Conservation (phyloP, 2,888 invertebrate species). For the Andrena bucephala region DNA sequence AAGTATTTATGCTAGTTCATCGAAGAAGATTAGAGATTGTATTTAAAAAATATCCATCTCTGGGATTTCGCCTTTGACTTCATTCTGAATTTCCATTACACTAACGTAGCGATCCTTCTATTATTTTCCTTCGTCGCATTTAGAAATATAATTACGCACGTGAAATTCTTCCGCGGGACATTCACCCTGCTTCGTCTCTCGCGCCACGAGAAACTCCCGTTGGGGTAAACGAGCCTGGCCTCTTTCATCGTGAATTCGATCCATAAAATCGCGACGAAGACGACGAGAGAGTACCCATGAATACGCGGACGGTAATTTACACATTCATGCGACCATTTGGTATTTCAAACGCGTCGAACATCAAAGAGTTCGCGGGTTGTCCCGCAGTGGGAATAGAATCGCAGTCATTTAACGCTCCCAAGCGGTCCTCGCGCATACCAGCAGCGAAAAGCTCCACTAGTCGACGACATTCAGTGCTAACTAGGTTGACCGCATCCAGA, state of each 20-base stretch:
- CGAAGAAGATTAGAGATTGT: not conserved
- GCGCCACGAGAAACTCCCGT: not conserved
- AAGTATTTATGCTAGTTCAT: not conserved
- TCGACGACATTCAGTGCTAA: conserved; percentile 23
- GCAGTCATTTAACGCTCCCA: conserved; percentile 33
- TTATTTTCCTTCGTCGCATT: no score
- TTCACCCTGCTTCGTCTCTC: no score
- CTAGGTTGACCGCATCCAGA: conserved; percentile 51
- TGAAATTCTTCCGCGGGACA: no score
- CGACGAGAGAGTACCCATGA: conserved; percentile 8
- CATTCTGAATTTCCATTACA: no score
- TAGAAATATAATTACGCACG: no score
- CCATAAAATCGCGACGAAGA: conserved; percentile 8
- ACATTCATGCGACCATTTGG: conserved; percentile 31
- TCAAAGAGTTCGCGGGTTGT: not conserved
- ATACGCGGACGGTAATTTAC: conserved; percentile 33
- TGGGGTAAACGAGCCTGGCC: conserved; percentile 1
- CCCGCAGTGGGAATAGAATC: conserved; percentile 1
- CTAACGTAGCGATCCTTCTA: no score
- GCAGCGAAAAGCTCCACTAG: not conserved
- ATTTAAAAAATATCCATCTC: not conserved
- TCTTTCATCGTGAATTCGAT: not conserved
- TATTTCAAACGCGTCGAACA: conserved; percentile 25
- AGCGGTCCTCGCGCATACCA: not conserved
- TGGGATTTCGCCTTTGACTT: no score